Conservation (phyloP, 2,888 invertebrate species). For the Hyles lineata region DNA sequence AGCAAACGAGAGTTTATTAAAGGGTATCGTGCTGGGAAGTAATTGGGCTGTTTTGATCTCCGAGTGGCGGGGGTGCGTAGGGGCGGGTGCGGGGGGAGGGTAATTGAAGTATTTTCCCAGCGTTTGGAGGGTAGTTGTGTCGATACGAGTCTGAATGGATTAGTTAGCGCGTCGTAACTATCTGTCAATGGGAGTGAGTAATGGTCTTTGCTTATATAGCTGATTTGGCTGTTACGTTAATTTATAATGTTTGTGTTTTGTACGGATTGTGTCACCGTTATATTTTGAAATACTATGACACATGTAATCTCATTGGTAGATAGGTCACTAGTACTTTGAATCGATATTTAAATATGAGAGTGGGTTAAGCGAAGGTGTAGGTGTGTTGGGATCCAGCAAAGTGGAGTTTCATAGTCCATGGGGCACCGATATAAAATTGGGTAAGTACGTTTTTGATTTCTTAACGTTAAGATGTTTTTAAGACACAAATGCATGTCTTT, state of each 20-base stretch:
- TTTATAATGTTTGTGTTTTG: background rate
- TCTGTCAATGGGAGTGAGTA: constrained; percentile 57
- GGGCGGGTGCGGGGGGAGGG: constrained; percentile 46
- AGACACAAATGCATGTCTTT: no score
- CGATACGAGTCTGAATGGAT: constrained; percentile 50
- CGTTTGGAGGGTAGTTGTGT: constrained; percentile 64
- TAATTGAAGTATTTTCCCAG: constrained; percentile 80
- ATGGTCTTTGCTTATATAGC: constrained; percentile 32
- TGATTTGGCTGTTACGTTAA: constrained; percentile 30
- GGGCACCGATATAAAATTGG: no score
- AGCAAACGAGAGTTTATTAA: constrained; percentile 76
- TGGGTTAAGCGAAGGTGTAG: no score
- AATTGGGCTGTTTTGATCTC: constrained; percentile 82
- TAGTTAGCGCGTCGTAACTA: constrained; percentile 54
- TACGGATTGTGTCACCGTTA: background rate
- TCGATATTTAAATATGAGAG: no score
- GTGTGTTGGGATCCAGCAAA: no score
- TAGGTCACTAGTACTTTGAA: no score
- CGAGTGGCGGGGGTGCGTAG: constrained; percentile 41
- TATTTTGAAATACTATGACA: no score
- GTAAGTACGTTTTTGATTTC: no score
- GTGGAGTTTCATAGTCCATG: no score
- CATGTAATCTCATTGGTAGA: no score
- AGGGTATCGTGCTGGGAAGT: constrained; percentile 69
- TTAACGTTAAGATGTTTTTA: no score